Percentiles rank a stretch among this genome's conserved stretches.
These are phyloP conservation scores for Xestobium rufovillosum DNA, from an alignment of 2,888 invertebrate genomes.

Conservation along the genomic window DNA sequence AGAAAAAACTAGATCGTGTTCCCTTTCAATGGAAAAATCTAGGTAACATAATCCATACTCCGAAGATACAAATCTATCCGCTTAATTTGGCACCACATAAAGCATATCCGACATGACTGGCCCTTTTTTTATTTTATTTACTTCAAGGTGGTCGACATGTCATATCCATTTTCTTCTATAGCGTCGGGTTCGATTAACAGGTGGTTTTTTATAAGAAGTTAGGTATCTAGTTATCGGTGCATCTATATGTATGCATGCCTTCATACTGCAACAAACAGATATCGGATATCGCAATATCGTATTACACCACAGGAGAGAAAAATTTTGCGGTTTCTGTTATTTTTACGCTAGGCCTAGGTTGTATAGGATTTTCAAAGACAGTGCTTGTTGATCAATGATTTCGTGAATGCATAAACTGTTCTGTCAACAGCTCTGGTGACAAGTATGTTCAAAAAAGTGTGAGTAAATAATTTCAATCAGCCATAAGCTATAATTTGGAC, in stretches of 20 bases:
- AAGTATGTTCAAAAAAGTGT: too few relatives aligned
- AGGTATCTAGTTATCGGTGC: constrained; percentile 27
- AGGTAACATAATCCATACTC: neutral
- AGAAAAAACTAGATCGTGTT: neutral
- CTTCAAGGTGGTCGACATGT: constrained; percentile 33
- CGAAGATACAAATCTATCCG: constrained; percentile 14
- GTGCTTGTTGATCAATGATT: too few relatives aligned
- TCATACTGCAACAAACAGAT: constrained; percentile 19
- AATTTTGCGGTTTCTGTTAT: too few relatives aligned
- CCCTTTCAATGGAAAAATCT: neutral
- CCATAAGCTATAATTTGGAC: too few relatives aligned
- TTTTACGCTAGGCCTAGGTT: too few relatives aligned
- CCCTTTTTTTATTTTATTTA: constrained; percentile 18
- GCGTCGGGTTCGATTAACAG: constrained; percentile 27
- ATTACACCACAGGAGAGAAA: too few relatives aligned
- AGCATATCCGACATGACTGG: constrained; percentile 27
- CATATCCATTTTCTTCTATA: constrained; percentile 30
- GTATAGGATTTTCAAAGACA: too few relatives aligned
- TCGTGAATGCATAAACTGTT: too few relatives aligned
- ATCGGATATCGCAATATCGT: constrained; percentile 13
- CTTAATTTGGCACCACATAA: constrained; percentile 29
- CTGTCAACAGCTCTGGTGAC: too few relatives aligned
- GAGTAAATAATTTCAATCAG: too few relatives aligned
- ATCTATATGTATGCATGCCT: constrained; percentile 20
- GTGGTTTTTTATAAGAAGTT: constrained; percentile 31